phyloP scores from a whole-genome alignment of 2,888 invertebrate genomes.

The Trachelus tabidus region DNA sequence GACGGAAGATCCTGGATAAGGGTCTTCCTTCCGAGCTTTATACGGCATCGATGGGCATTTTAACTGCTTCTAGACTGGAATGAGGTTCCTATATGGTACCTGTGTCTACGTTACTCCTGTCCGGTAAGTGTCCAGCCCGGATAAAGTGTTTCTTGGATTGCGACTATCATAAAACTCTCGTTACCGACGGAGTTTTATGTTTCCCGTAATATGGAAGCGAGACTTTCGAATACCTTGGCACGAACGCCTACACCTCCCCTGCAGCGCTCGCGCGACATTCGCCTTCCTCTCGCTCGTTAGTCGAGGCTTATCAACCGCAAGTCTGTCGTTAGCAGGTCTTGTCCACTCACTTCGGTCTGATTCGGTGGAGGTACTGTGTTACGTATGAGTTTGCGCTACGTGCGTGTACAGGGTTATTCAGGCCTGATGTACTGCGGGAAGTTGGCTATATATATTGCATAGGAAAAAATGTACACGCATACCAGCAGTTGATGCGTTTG shows the following conservation, averaged over 20 bases:
- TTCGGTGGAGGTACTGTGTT: constrained; percentile 11
- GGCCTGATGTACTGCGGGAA: not conserved
- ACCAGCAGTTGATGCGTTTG: too few species aligned
- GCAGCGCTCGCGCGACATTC: not conserved
- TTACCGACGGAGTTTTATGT: constrained; percentile 7
- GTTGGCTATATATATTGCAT: not conserved
- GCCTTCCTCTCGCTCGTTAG: not conserved
- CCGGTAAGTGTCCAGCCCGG: not conserved
- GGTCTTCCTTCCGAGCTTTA: not conserved
- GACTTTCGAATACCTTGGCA: constrained; percentile 13
- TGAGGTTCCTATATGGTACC: not conserved
- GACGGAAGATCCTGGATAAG: not conserved
- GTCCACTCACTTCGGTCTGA: constrained; percentile 42
- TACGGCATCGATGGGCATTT: not conserved
- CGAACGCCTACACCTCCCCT: constrained; percentile 9
- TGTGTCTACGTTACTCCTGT: not conserved
- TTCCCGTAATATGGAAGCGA: constrained; percentile 16
- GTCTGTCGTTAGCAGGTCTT: constrained; percentile 13
- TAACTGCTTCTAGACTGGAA: not conserved
- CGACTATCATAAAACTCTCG: constrained; percentile 1
- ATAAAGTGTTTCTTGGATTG: not conserved
- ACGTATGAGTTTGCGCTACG: not conserved
- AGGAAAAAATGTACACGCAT: not conserved
- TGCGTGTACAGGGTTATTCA: not conserved
- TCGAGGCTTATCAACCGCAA: constrained; percentile 5